These are phyloP conservation scores for Pollimyrus isidori DNA, from an alignment of 2,113 vertebrate species.

Conservation along the genomic window DNA sequence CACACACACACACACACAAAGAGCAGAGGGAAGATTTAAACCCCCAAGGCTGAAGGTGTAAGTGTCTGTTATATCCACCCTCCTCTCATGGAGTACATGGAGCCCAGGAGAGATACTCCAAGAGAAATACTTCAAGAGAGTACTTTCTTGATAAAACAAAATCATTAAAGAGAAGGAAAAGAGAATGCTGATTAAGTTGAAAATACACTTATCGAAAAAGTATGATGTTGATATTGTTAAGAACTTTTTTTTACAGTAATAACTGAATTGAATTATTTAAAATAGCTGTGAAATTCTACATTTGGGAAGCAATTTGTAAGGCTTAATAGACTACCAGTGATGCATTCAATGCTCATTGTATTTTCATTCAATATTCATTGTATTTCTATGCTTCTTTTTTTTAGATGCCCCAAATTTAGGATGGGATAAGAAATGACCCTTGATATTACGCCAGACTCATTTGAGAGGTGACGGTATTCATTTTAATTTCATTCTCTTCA, in stretches of 20 bases:
- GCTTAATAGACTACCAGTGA: neutral
- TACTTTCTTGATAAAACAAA: neutral
- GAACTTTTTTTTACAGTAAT: neutral
- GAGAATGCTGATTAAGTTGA: neutral
- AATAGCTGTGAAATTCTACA: neutral
- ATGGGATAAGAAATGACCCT: neutral
- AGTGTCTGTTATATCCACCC: neutral
- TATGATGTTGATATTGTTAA: neutral
- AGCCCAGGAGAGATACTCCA: neutral
- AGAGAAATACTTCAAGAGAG: neutral
- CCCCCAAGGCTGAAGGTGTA: neutral
- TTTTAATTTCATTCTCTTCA: neutral
- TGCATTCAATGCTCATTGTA: neutral
- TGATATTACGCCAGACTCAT: neutral
- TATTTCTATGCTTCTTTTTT: neutral
- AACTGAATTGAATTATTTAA: neutral
- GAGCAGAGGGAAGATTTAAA: neutral
- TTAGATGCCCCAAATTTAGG: neutral
- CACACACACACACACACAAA: neutral
- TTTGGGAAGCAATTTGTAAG: neutral
- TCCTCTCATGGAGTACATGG: neutral
- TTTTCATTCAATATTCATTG: neutral
- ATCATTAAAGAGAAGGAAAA: neutral
- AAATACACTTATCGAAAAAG: neutral
- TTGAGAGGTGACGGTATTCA: neutral